Evolutionary conservation across 92 coral and sea anemone species (phyloP), one percentile per base, ranked within the genome.

Genomic region (Phenganax subtilis): DNA sequence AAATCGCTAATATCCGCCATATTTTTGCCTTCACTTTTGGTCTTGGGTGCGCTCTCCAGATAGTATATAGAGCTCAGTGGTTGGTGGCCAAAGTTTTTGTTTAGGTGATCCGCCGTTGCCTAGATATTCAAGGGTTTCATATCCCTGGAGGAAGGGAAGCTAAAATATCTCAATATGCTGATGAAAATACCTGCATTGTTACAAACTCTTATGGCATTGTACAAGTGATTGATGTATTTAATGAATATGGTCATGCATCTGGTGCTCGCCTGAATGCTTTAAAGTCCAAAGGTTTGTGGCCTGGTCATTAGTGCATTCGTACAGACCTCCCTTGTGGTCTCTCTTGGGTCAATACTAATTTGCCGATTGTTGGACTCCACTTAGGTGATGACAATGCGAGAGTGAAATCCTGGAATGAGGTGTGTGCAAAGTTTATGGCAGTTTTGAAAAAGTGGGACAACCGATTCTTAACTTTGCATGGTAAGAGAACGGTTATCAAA

Each of bases 281-380:
- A 14, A 85, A 85, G 58, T 70, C 84, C 4, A 75, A 85, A 17
- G 88, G 88, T 16, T 63, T 85, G 10, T 85, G 84, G 88, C 51
- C 81, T 0, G 89, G 89, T 8, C 70, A 72, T 0, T 86, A 85
- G 89, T 53, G 78, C 0, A 6, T 0, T 0, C 16, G 86, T 1
- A 9, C 85, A 0, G 84, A 86, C 44, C 11, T 9, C 2, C 85
- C 86, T 0, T 15, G 80, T 17, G 68, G 80, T 3, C 60, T 86
- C 0, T 20, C 28, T 0, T 86, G 85, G 88, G 51, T 76, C 1
- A 47, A 14, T 0, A 53, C 74, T 1, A 54, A 65, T 28, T 56
- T 86, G 14, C 81, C 75, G 76, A 81, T 81, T 20, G 54, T 80
- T 1, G 85, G 82, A 0, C 27, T 59, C 0, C 3, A 64, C 15